These are phyloP conservation scores for Aphelinus certus DNA, from an alignment of 1,140 invertebrate species.

Conservation along the genomic window DNA sequence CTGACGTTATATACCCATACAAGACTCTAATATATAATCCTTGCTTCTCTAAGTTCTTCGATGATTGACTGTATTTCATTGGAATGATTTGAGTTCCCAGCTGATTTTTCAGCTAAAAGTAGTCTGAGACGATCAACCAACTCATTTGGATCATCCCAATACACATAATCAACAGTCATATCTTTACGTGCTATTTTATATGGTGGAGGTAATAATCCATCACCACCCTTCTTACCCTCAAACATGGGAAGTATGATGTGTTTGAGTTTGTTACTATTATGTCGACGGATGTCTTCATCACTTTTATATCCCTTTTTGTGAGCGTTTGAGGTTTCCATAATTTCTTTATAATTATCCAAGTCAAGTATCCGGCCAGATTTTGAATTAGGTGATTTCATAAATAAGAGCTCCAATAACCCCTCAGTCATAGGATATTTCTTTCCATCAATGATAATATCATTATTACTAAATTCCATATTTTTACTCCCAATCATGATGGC, in stretches of 20 bases:
- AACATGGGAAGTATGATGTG: conserved; percentile 23
- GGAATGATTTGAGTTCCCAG: conserved; percentile 53
- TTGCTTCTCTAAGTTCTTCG: conserved; percentile 52
- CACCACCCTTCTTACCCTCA: background rate
- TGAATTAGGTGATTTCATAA: conserved; percentile 36
- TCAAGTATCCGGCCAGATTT: conserved; percentile 20
- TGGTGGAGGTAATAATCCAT: background rate
- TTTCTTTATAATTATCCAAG: conserved; percentile 33
- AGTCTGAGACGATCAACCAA: no score
- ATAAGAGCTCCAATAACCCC: conserved; percentile 39
- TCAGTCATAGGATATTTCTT: conserved; percentile 11
- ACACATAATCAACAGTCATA: conserved; percentile 54
- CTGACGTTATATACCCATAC: no score
- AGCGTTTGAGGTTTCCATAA: conserved; percentile 42
- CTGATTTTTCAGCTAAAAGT: conserved; percentile 51
- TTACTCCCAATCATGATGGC: conserved; percentile 31
- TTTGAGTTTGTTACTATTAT: conserved; percentile 30
- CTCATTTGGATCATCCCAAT: no score
- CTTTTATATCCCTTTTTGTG: conserved; percentile 39
- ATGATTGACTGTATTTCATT: conserved; percentile 58
- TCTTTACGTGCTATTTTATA: conserved; percentile 31
- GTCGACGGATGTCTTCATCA: conserved; percentile 25
- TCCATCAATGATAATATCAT: conserved; percentile 27
- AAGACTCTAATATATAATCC: conserved; percentile 42
- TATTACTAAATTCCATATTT: conserved; percentile 29